Percentiles rank a stretch among this genome's conserved stretches.
These are phyloP conservation scores for Amazona vittata DNA, from an alignment of 2,113 vertebrate genomes.

Conservation along the genomic window DNA sequence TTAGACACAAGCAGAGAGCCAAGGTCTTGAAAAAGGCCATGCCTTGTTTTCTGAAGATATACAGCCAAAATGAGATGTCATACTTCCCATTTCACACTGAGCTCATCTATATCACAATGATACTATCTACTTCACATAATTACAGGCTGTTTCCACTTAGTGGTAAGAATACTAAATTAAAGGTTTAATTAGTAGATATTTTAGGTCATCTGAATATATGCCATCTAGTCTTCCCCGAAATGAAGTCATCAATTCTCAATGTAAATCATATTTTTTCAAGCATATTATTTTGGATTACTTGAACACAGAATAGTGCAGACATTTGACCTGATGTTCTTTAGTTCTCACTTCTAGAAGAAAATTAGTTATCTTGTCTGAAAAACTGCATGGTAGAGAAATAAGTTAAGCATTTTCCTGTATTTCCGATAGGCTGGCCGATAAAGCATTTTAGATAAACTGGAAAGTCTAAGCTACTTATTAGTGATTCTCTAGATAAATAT, in stretches of 20 bases:
- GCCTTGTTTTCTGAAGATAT: background rate
- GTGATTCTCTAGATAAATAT: background rate
- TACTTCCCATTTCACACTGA: background rate
- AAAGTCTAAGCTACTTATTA: background rate
- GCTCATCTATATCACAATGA: background rate
- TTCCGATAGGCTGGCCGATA: background rate
- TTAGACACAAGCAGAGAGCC: background rate
- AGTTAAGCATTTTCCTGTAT: background rate
- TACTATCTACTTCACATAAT: background rate
- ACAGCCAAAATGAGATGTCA: background rate
- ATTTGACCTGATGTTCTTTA: background rate
- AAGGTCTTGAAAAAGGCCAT: background rate
- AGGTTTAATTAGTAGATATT: background rate
- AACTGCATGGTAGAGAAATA: background rate
- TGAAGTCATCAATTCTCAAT: background rate
- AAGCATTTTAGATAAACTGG: background rate
- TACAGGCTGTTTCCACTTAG: background rate
- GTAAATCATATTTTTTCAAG: background rate
- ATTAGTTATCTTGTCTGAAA: background rate
- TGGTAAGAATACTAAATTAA: background rate
- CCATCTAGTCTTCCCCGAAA: background rate
- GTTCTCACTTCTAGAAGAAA: background rate
- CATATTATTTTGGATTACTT: background rate
- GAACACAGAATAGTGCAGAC: background rate
- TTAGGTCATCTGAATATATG: background rate